These are phyloP conservation scores for Phrynocephalus versicolor DNA, from an alignment of 2,113 vertebrate genomes.

Conservation along the genomic window DNA sequence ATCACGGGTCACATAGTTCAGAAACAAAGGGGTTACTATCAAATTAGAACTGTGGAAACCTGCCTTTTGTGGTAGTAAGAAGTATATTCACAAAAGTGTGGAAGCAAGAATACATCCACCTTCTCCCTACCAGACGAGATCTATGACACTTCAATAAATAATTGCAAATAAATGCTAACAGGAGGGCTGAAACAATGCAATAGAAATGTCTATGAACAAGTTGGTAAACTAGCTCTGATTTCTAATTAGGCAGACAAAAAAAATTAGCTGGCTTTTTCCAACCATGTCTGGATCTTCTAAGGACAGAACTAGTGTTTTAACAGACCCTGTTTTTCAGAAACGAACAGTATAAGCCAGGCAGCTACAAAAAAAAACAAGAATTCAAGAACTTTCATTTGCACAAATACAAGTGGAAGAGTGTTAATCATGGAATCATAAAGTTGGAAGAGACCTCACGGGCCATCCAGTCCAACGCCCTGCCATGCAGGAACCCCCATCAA, in stretches of 20 bases:
- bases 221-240: background rate
- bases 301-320: background rate
- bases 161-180: background rate
- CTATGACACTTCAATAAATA: background rate
- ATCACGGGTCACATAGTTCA: background rate
- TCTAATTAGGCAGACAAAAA: slow-evolving; percentile 15
- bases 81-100: slow-evolving; percentile 36
- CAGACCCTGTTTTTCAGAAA: background rate
- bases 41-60: background rate
- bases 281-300: background rate
- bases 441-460: no score
- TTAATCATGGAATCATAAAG: no score
- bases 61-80: slow-evolving; percentile 20
- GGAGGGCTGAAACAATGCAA: background rate
- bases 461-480: no score
- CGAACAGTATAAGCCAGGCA: background rate
- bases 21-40: slow-evolving; percentile 6
- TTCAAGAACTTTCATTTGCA: background rate
- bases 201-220: background rate
- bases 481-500: no score
- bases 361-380: background rate
- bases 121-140: background rate
- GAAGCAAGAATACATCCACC: background rate
- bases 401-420: background rate
- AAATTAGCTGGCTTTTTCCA: background rate